Conservation (phyloP, 2,888 invertebrate species). For the Dryobotodes eremita region DNA sequence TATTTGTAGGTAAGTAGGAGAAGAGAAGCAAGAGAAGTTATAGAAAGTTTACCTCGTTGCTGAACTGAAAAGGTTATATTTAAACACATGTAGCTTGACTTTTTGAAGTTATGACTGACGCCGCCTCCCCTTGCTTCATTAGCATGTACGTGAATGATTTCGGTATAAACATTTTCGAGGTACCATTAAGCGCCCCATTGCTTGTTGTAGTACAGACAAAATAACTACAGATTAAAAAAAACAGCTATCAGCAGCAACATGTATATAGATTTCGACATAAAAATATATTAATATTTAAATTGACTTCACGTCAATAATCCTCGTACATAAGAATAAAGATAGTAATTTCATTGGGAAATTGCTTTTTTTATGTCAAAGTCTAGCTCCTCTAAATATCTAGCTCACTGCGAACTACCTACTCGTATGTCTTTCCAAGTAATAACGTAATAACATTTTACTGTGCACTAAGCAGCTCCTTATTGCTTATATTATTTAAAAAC, state of each 20-base stretch:
- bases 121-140: constrained; percentile 30
- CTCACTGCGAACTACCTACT: neutral
- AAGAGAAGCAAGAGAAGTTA: neutral
- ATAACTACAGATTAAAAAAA: neutral
- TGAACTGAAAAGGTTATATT: constrained; percentile 23
- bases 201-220: neutral
- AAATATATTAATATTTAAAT: neutral
- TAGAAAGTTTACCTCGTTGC: constrained; percentile 11
- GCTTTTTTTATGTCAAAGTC: neutral
- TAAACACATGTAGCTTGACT: constrained; percentile 19
- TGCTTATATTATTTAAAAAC: constrained; percentile 27
- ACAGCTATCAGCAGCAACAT: neutral
- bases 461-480: constrained; percentile 5
- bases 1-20: neutral
- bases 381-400: neutral
- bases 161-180: constrained; percentile 17
- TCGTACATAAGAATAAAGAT: neutral
- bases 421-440: neutral
- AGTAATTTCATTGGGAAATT: constrained; percentile 7
- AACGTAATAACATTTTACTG: constrained; percentile 8
- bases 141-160: constrained; percentile 50
- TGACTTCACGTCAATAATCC: neutral
- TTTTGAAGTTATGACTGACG: constrained; percentile 42
- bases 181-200: neutral
- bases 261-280: neutral